Percentiles rank a stretch among this genome's conserved stretches.
phyloP scores from a whole-genome alignment of 2,888 invertebrate genomes.

The Melinaea marsaeus region DNA sequence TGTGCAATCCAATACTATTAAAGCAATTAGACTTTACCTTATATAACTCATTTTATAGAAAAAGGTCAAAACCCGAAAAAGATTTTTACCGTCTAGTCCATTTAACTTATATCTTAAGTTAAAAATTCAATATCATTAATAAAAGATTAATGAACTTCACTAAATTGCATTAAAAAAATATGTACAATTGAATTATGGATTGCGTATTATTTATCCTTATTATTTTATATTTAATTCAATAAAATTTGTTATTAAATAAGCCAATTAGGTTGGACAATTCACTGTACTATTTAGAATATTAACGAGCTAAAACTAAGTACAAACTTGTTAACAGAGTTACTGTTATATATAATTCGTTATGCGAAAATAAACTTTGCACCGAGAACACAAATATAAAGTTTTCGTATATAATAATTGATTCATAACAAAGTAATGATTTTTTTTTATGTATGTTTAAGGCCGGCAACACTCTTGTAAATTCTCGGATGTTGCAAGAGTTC shows the following conservation, averaged over 20 bases:
- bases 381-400: background rate
- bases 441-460: background rate
- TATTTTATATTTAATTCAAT: background rate
- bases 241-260: constrained; percentile 2
- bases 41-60: too few relatives aligned
- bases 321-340: constrained; percentile 13
- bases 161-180: too few relatives aligned
- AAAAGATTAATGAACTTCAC: too few relatives aligned
- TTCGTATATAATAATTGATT: constrained; percentile 16
- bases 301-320: constrained; percentile 8
- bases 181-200: too few relatives aligned
- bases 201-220: too few relatives aligned
- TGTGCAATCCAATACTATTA: too few relatives aligned
- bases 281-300: constrained; percentile 17
- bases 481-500: too few relatives aligned
- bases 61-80: too few relatives aligned
- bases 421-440: constrained; percentile 15
- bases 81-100: too few relatives aligned
- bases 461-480: background rate
- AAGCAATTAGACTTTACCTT: too few relatives aligned
- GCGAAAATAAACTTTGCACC: constrained; percentile 8
- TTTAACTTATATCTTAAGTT: too few relatives aligned
- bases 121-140: too few relatives aligned
- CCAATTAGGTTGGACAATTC: constrained; percentile 15
- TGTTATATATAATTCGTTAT: constrained; percentile 2